phyloP scores from a whole-genome alignment of 2,797 vertebrate genomes.

The Galagoides demidoff region DNA sequence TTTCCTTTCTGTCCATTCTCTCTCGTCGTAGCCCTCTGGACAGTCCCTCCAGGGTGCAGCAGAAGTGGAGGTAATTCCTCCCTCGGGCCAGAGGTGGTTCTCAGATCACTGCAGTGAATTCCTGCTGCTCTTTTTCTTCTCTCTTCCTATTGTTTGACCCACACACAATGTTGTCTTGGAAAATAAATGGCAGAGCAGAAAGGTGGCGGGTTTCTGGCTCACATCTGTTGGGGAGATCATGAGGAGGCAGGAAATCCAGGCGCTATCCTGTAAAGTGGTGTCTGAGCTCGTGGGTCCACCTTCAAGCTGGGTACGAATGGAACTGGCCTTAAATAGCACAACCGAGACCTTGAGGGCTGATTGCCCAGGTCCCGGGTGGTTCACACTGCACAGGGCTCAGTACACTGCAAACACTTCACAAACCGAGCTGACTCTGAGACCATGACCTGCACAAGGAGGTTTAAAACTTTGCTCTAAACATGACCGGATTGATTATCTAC shows the following conservation, averaged over 20 bases:
- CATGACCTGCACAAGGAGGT: fast-evolving
- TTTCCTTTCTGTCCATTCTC: fast-evolving
- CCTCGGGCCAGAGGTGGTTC: fast-evolving
- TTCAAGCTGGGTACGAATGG: fast-evolving
- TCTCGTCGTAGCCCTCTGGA: background rate
- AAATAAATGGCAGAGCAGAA: too few species aligned
- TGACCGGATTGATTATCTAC: background rate
- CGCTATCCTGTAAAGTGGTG: fast-evolving
- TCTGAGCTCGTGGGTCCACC: fast-evolving
- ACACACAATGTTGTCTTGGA: background rate
- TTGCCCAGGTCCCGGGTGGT: fast-evolving
- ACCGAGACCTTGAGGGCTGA: fast-evolving
- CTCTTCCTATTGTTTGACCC: background rate
- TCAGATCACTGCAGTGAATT: fast-evolving
- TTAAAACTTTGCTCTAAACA: background rate
- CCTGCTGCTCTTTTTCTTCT: fast-evolving
- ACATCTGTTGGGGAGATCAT: fast-evolving
- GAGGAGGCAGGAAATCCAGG: background rate
- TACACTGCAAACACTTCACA: too few species aligned
- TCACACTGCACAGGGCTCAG: background rate
- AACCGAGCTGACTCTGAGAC: fast-evolving
- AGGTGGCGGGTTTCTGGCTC: too few species aligned
- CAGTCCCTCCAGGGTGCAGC: fast-evolving
- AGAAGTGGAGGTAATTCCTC: fast-evolving
- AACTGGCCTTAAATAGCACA: fast-evolving